Evolutionary conservation across 2,888 invertebrate species (phyloP), one percentile per base, ranked within the genome.

Genomic region (Willowsia nigromaculata): DNA sequence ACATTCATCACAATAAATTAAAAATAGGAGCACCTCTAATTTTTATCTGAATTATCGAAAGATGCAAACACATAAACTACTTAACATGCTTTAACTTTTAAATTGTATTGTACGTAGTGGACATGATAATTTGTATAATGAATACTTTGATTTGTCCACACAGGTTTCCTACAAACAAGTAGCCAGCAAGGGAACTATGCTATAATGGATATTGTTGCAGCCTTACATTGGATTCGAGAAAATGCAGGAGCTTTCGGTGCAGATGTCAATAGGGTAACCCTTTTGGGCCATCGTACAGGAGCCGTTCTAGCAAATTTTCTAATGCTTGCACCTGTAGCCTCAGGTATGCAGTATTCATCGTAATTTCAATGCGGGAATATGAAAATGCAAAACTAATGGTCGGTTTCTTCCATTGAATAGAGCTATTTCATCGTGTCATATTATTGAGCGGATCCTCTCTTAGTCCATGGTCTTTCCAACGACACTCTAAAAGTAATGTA

Each of bases 271-370:
- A 96, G 97, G 92, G 97, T 99, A 90, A 99, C 99, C 0, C 94
- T 99, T 91, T 96, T 99, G 95, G 99, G 99, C 3, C 99, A 99
- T 94, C 98, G 99, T 30, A 98, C 98, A 30, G 99, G 99, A 15
- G 99, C 99, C 7, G 98, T 99, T 1, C 95, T 99, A 76, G 98
- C 99, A 92, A 99, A 99, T 95, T 97, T 99, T 93, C 96, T 99
- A 87, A 97, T 98, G 93, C 97, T 99, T 40, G 99, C 99, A 59
- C 99, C 99, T 27, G 98, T 98, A 93, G 97, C 98, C 76, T 97
- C 97, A 96, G 98, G 98, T 98, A 95, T 81, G 25, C 4, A 7
- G 37, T 0, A 15, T 53, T 22, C 18, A 7, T 50, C 50, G 15
- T 50, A 62, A 62, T 9, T 56, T 56, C 25, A 2, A 25, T 76